Conservation (phyloP, 2,113 vertebrate genomes). For the Stomatorhinus ivindoensis region DNA sequence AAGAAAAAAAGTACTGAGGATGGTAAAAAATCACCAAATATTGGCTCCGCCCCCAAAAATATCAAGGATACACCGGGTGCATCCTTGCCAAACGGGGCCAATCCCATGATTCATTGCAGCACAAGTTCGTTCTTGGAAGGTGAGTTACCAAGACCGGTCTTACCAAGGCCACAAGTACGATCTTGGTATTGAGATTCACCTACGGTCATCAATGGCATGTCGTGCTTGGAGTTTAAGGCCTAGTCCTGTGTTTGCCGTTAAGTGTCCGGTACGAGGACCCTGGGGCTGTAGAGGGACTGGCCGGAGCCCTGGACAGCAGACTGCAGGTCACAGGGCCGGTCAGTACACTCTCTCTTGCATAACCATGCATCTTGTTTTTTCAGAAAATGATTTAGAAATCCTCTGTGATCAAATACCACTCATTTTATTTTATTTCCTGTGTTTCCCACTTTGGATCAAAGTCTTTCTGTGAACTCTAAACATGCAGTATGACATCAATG, state of each 20-base stretch:
- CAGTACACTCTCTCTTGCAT: constrained; percentile 26
- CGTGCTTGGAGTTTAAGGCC: not conserved
- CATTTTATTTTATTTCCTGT: not conserved
- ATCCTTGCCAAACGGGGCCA: too few relatives aligned
- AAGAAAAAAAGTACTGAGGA: too few relatives aligned
- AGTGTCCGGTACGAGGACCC: constrained; percentile 66
- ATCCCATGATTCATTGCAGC: too few relatives aligned
- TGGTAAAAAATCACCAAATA: too few relatives aligned
- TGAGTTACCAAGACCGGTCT: too few relatives aligned
- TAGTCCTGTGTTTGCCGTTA: constrained; percentile 4
- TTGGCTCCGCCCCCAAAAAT: too few relatives aligned
- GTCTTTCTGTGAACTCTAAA: not conserved
- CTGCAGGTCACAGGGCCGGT: constrained; percentile 64
- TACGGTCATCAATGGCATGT: not conserved
- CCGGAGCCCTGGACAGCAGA: constrained; percentile 60
- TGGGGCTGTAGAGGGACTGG: constrained; percentile 59
- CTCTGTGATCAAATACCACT: not conserved
- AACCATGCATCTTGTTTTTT: not conserved
- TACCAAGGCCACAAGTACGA: too few relatives aligned
- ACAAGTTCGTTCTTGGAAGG: too few relatives aligned
- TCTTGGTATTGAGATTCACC: too few relatives aligned
- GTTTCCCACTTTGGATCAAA: not conserved
- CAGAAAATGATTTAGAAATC: not conserved
- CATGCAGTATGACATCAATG: not conserved
- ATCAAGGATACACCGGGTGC: too few relatives aligned